Conservation (phyloP, 2,113 vertebrate species). For the Erythrocebus patas region DNA sequence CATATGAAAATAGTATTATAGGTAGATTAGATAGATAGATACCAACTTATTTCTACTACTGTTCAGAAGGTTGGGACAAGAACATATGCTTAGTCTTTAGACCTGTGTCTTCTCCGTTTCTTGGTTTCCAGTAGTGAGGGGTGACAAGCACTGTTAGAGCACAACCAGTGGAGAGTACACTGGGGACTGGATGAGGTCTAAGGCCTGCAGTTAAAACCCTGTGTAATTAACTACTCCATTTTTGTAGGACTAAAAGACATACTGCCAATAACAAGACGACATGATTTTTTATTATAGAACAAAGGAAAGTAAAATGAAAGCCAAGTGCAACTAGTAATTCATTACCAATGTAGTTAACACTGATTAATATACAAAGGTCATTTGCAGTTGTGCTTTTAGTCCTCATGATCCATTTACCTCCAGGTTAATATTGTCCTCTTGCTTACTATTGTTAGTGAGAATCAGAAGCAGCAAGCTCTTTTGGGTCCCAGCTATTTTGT, state of each 20-base stretch:
- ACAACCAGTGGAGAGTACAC: not conserved
- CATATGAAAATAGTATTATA: not conserved
- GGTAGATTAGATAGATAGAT: not conserved
- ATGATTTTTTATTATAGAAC: not conserved
- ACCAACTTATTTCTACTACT: not conserved
- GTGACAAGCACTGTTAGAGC: rapidly evolving
- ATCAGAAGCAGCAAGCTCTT: not conserved
- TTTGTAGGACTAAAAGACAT: not conserved
- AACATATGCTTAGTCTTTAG: not conserved
- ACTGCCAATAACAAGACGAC: not conserved
- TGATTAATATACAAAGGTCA: not conserved
- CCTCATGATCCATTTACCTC: not conserved
- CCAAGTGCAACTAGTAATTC: not conserved
- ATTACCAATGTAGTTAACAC: not conserved
- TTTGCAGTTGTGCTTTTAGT: not conserved
- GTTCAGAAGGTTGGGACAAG: not conserved
- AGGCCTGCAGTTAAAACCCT: not conserved
- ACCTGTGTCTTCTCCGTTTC: not conserved
- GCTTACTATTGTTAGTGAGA: not conserved
- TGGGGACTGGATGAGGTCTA: not conserved
- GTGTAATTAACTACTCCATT: not conserved
- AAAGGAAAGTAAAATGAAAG: not conserved
- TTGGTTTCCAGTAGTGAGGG: not conserved
- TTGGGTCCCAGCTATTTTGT: not conserved
- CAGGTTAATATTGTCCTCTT: not conserved